These are phyloP conservation scores for Keiferia lycopersicella DNA, from an alignment of 2,888 invertebrate genomes.

Conservation along the genomic window DNA sequence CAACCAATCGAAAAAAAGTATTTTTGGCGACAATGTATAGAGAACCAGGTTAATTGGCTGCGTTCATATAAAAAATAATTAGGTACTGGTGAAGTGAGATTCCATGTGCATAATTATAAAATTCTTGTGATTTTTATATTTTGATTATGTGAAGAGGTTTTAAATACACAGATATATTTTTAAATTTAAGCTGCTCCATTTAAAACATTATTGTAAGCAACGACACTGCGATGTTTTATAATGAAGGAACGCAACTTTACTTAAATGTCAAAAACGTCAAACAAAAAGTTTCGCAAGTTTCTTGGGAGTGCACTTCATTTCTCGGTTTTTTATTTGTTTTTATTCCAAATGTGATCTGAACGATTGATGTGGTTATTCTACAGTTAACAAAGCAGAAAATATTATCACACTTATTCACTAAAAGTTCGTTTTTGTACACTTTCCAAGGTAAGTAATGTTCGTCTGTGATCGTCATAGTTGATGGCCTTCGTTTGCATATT, in stretches of 20 bases:
- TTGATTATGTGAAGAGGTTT: no score
- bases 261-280: conserved; percentile 24
- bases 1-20: background rate
- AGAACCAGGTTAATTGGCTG: background rate
- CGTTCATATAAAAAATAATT: background rate
- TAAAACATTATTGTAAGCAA: no score
- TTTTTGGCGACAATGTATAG: background rate
- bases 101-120: no score
- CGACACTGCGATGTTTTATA: background rate
- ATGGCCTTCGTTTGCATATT: conserved; percentile 74
- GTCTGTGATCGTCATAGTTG: conserved; percentile 51
- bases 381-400: background rate
- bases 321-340: conserved; percentile 8
- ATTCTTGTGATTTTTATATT: no score
- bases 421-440: conserved; percentile 32
- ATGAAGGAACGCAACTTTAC: conserved; percentile 17
- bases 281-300: conserved; percentile 29
- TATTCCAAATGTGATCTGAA: conserved; percentile 11
- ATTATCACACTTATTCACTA: conserved; percentile 35
- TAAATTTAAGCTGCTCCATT: no score
- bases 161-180: no score
- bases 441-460: conserved; percentile 48
- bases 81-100: no score
- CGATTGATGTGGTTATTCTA: background rate
- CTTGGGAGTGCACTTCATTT: background rate